Evolutionary conservation across 2,797 vertebrate genomes (phyloP).

Genomic region (Clarias pachynema): DNA sequence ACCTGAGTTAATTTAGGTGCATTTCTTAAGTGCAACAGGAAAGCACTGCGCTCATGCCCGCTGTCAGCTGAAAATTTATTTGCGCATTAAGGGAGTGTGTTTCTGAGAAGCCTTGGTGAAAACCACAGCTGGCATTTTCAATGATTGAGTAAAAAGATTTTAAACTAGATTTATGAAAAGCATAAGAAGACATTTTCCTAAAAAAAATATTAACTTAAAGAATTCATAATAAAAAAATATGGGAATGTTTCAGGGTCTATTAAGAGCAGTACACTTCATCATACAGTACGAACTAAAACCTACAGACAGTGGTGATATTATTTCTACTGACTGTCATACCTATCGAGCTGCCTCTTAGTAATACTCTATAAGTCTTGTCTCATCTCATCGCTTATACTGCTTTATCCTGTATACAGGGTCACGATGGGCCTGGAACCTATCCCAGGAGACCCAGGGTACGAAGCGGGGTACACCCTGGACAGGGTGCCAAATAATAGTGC

Average conservation of each 20-base stretch:
- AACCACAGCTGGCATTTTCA: constrained; percentile 28
- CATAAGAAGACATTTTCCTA: constrained; percentile 29
- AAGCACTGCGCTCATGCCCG: not conserved
- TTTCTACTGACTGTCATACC: constrained; percentile 13
- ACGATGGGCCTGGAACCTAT: too few relatives aligned
- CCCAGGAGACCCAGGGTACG: too few relatives aligned
- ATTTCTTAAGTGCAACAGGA: constrained; percentile 6
- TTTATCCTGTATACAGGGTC: too few relatives aligned
- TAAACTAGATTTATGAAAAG: constrained; percentile 20
- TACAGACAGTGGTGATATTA: not conserved
- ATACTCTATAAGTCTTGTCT: too few relatives aligned
- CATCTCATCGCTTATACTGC: too few relatives aligned
- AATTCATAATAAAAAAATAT: constrained; percentile 10
- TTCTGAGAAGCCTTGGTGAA: constrained; percentile 15
- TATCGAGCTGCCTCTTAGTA: not conserved
- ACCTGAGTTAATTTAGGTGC: constrained; percentile 18
- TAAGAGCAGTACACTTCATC: constrained; percentile 23
- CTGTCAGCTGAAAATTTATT: constrained; percentile 42
- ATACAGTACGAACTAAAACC: not conserved
- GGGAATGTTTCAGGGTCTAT: constrained; percentile 27
- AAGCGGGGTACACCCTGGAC: too few relatives aligned
- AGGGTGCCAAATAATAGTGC: too few relatives aligned
- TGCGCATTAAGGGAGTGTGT: constrained; percentile 5
- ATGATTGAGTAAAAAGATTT: constrained; percentile 29
- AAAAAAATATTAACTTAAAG: constrained; percentile 40